Evolutionary conservation across 1,140 invertebrate species (phyloP), one percentile per base, ranked within the genome.

Genomic region (Ips typographus): DNA sequence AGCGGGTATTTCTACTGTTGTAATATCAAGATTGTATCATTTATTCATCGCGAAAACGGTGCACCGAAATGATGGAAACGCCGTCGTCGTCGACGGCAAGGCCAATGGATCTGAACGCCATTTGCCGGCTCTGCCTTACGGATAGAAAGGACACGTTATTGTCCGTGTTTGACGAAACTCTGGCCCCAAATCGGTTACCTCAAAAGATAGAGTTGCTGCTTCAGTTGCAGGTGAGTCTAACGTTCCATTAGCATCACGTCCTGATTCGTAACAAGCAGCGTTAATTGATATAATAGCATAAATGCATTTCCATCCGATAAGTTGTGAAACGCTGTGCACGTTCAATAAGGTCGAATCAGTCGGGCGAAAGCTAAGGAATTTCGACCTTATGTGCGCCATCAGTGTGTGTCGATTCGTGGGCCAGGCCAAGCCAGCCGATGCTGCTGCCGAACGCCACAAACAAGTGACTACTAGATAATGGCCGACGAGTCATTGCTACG

Each of bases 91-190:
- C 52, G 37, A 55, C 52, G 37, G 37, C n/a, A 8, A 55, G 52
- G 37, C 52, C 52, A 37, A 55, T 55, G 52, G 57, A 68, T 8
- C n/a, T 68, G 6, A 3, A 68, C 39, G 57, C 56, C 39, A 42
- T 68, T 70, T 79, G 77, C 61, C 74, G 77, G 63, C 72, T 79
- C 43, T 79, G 77, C 61, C 72, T 79, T 51, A 68, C 72, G 3
- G 76, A 79, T n/a, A 74, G 71, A 47, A 52, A 63, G 22, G 74
- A 75, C 42, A 64, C 72, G 52, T 69, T 78, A 63, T 76, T 75
- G 67, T 74, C 72, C 42, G 64, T 78, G 68, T 78, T 74, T 68
- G 77, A 76, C 59, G 75, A 73, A 43, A 64, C 58, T 37, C 53
- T 66, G 52, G 68, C 56, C 37, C 64, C 73, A 57, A 68, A 52